Evolutionary conservation across 2,797 vertebrate species (phyloP).

Genomic region (Micromesistius poutassou): DNA sequence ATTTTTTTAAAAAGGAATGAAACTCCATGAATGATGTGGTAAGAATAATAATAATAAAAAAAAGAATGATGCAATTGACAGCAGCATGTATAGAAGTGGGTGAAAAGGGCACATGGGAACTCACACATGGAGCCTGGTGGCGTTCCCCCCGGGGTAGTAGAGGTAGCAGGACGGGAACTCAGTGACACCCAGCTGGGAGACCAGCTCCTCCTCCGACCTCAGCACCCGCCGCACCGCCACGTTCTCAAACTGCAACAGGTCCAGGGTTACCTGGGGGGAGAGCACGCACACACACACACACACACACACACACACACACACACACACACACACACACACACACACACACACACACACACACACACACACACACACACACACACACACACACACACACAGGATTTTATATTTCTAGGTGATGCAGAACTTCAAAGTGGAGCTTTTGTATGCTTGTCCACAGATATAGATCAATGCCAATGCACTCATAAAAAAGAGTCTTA

Average conservation of each 20-base stretch:
- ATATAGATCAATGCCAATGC: background rate
- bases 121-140: constrained; percentile 79
- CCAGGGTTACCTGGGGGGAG: constrained; percentile 80
- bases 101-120: constrained; percentile 40
- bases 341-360: background rate
- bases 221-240: constrained; percentile 83
- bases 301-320: background rate
- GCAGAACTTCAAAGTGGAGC: background rate
- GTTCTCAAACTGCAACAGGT: constrained; percentile 85
- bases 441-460: background rate
- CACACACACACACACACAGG: background rate
- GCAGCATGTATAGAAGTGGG: background rate
- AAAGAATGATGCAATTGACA: background rate
- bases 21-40: background rate
- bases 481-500: constrained; percentile 43
- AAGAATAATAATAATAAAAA: background rate
- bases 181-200: constrained; percentile 75
- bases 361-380: background rate
- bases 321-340: background rate
- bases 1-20: background rate
- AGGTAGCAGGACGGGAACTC: constrained; percentile 86
- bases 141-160: constrained; percentile 73
- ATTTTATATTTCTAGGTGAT: background rate
- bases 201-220: constrained; percentile 70
- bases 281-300: background rate